Percentiles rank a stretch among this genome's conserved stretches.
Conservation (phyloP, 2,797 vertebrate species). For the Enteromius thamalakanensis region DNA sequence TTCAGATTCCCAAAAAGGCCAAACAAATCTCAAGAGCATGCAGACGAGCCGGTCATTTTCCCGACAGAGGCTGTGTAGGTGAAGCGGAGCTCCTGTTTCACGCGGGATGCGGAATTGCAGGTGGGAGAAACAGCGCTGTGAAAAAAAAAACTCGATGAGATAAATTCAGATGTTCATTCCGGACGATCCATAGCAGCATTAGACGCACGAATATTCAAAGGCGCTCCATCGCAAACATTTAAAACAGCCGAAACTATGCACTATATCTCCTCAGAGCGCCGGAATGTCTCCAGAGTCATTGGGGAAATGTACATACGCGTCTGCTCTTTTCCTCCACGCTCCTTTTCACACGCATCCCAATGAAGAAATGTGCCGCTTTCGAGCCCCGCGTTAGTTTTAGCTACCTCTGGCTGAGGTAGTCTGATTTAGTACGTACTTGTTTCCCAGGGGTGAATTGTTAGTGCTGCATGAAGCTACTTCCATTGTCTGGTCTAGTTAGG, state of each 20-base stretch:
- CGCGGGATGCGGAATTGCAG: constrained; percentile 57
- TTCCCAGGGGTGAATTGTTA: constrained; percentile 83
- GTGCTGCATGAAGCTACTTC: constrained; percentile 84
- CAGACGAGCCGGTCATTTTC: constrained; percentile 68
- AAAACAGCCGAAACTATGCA: constrained; percentile 56
- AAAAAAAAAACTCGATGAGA: constrained; percentile 59
- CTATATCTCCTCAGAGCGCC: constrained; percentile 59
- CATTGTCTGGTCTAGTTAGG: constrained; percentile 85
- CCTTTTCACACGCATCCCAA: constrained; percentile 66
- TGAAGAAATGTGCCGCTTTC: constrained; percentile 60
- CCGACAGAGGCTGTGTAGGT: constrained; percentile 56
- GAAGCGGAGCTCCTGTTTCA: constrained; percentile 62
- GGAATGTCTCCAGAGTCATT: constrained; percentile 64
- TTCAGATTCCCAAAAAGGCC: constrained; percentile 65
- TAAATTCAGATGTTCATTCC: constrained; percentile 65
- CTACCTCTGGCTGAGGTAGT: constrained; percentile 70
- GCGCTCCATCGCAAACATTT: constrained; percentile 64
- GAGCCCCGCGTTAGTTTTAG: constrained; percentile 67
- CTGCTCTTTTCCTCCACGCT: constrained; percentile 56
- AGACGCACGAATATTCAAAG: constrained; percentile 47
- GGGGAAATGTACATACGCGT: constrained; percentile 50
- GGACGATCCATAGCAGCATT: constrained; percentile 64
- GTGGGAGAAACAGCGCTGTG: constrained; percentile 54
- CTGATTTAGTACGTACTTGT: constrained; percentile 64
- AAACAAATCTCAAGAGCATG: constrained; percentile 69